Evolutionary conservation across 2,888 invertebrate species (phyloP), one percentile per base, ranked within the genome.

Genomic region (Tyria jacobaeae): DNA sequence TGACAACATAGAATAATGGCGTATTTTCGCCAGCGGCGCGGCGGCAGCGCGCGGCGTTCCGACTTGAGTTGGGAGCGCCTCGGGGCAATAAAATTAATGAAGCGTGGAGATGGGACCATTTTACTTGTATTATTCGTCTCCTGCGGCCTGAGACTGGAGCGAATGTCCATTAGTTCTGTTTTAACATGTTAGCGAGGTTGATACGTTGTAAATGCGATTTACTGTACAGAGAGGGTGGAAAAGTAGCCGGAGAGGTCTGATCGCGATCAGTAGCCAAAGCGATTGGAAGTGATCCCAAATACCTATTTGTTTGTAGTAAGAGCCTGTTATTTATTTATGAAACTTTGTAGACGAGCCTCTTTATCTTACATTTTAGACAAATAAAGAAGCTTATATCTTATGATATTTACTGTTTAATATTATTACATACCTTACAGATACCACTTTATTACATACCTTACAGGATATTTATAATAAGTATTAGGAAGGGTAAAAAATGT

Each of bases 121-220:
- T 94, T 94, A 93, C 93, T 93, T 91, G 92, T 93, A 93, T 93
- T 94, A 94, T 93, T 93, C 93, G 90, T 92, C 93, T 93, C 92
- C 86, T 92, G 92, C 90, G 92, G 90, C 89, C 92, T 90, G 88
- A 89, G 92, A 92, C 92, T 92, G 92, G 84, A 94, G 90, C 93
- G 93, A 94, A 94, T 94, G 93, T 93, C 93, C 93, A 94, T 94
- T 94, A 93, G 94, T 94, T 94, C 94, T 93, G 92, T 94, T 94
- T 94, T 93, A 94, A 94, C 94, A 93, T 94, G 93, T 94, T 94
- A 94, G 93, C 91, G 91, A 92, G 89, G 92, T 92, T 93, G 94
- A 94, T 93, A 93, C 90, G 91, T 92, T 92, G 91, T 90, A 93
- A 94, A 94, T 94, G 90, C 91, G 92, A 94, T 94, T 94, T 93